These are phyloP conservation scores for Coilia nasus DNA, from an alignment of 2,797 vertebrate genomes.

Conservation along the genomic window DNA sequence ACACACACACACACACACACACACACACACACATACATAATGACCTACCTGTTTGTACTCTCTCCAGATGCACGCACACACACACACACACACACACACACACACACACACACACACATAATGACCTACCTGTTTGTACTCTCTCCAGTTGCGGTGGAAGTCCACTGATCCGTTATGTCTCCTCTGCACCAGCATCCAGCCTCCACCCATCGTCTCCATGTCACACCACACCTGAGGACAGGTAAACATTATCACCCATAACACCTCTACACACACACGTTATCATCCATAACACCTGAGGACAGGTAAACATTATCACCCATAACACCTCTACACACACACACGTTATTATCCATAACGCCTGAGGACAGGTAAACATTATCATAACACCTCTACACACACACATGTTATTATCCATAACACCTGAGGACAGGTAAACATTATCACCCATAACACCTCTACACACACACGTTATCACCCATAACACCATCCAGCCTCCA, in stretches of 20 bases:
- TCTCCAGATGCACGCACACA: neutral
- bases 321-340: no score
- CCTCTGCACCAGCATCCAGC: slow-evolving; percentile 84
- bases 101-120: neutral
- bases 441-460: no score
- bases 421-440: no score
- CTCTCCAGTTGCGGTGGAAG: slow-evolving; percentile 80
- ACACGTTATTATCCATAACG: no score
- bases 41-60: neutral
- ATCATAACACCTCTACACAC: no score
- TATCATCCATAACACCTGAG: no score
- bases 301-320: no score
- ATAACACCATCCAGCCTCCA: slow-evolving; percentile 84
- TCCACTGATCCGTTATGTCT: slow-evolving; percentile 77
- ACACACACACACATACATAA: neutral
- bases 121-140: slow-evolving; percentile 79
- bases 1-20: neutral
- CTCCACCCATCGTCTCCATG: slow-evolving; percentile 82
- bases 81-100: slow-evolving; percentile 9
- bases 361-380: no score
- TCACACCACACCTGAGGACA: slow-evolving; percentile 72
- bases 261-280: no score
- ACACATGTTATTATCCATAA: no score
- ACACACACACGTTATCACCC: slow-evolving; percentile 57
- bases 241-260: no score